Percentiles rank a stretch among this genome's conserved stretches.
phyloP scores from a whole-genome alignment of 2,888 invertebrate species.

The Drosophila gaucha region DNA sequence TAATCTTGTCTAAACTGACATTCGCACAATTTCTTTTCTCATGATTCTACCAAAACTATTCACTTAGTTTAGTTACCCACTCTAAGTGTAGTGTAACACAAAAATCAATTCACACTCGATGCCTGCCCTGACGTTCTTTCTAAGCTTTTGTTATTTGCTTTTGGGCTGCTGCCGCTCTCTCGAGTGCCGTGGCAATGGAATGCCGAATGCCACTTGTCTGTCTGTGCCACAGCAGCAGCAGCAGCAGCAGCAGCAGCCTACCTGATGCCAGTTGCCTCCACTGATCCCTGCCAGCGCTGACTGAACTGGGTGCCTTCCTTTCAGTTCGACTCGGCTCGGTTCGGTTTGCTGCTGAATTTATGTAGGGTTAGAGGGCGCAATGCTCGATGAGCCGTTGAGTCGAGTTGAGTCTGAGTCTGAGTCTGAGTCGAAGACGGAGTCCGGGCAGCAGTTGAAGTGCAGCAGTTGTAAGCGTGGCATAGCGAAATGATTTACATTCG shows the following conservation, averaged over 20 bases:
- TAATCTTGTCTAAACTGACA: too few relatives aligned
- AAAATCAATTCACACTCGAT: slow-evolving; percentile 82
- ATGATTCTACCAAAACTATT: neutral
- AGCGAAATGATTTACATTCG: slow-evolving; percentile 83
- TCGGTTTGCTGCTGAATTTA: slow-evolving; percentile 72
- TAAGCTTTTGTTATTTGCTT: slow-evolving; percentile 74
- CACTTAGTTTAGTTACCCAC: neutral
- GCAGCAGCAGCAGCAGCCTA: too few relatives aligned
- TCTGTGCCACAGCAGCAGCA: slow-evolving; percentile 33
- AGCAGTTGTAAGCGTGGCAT: slow-evolving; percentile 73
- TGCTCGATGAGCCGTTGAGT: slow-evolving; percentile 69
- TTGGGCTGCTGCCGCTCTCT: slow-evolving; percentile 49
- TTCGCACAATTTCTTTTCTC: too few relatives aligned
- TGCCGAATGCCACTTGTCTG: slow-evolving; percentile 82
- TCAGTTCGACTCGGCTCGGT: slow-evolving; percentile 8
- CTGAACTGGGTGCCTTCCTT: slow-evolving; percentile 20
- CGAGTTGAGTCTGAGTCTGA: slow-evolving; percentile 16
- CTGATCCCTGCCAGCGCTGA: slow-evolving; percentile 42
- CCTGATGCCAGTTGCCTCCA: slow-evolving; percentile 28
- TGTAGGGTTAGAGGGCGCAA: slow-evolving; percentile 82
- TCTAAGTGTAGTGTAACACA: slow-evolving; percentile 36
- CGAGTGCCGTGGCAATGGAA: slow-evolving; percentile 75
- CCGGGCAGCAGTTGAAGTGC: slow-evolving; percentile 18
- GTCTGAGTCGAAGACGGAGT: neutral
- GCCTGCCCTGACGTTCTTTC: slow-evolving; percentile 52